Evolutionary conservation across 2,113 vertebrate species (phyloP), one percentile per base, ranked within the genome.

Genomic region (Mohoua ochrocephala): DNA sequence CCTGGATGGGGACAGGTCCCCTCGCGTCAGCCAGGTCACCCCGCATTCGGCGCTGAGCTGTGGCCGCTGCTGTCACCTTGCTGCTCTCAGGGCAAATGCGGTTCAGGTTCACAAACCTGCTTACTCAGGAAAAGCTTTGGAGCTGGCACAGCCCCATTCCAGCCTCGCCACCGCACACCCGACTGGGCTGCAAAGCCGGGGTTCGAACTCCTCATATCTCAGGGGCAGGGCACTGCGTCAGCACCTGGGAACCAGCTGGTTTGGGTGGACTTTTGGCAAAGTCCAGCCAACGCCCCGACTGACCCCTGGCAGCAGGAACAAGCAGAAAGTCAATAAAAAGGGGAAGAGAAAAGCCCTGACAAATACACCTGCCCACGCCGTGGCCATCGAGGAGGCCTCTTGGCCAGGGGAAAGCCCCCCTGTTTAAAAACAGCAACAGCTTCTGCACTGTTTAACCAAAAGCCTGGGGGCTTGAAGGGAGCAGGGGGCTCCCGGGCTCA

Each of bases 131-230:
- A 15, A 50, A 52, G 87, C 47, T 89, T 21, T 41, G 52, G 85
- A 42, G 68, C 63, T 60, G 91, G 64, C 52, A 16, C 74, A 22
- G 68, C 54, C 73, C 37, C n/a, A 21, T 67, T 22, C 67, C 71
- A 87, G 56, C 77, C 78, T 50, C 6, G 1, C 11, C 50, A 37
- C 50, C n/a, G 1, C 6, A 1, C 54, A 39, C 64, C 54, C 7
- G 0, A 1, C 8, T 0, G 0, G 27, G 70, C 75, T 94, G 70
- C 83, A 47, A 42, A 45, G 7, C 53, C 2, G 0, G 3, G 7
- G 28, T 2, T 71, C 39, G 7, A 24, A 8, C 18, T 44, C 61
- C 18, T 86, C 21, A 0, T 89, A 28, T 57, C 49, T 53, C 21
- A 7, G 59, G 42, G 77, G 60, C 94, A 49, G 90, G 94, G 77